phyloP scores from a whole-genome alignment of 1,140 invertebrate genomes.

The Drosophila asahinai region DNA sequence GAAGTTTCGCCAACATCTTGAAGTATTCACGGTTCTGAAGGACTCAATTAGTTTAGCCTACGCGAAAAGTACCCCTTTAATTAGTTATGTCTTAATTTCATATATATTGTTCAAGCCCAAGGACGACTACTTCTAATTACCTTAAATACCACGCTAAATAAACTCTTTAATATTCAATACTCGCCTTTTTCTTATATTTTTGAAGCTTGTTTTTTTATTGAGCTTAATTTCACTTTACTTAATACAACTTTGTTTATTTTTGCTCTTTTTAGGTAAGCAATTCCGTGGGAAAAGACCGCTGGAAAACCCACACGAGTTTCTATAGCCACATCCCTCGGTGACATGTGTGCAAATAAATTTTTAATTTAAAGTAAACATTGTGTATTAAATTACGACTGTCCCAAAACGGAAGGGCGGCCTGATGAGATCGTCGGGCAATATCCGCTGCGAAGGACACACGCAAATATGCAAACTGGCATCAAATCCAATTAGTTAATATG shows the following conservation, averaged over 20 bases:
- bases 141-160: neutral
- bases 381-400: constrained; percentile 65
- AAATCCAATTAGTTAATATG: constrained; percentile 84
- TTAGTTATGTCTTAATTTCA: neutral
- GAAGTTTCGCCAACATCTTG: constrained; percentile 18
- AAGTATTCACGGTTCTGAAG: constrained; percentile 8
- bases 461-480: constrained; percentile 64
- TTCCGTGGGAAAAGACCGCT: neutral
- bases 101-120: too few relatives aligned
- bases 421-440: constrained; percentile 56
- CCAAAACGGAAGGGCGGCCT: constrained; percentile 35
- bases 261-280: constrained; percentile 35
- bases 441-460: constrained; percentile 49
- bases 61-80: neutral
- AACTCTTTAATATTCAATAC: neutral
- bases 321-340: constrained; percentile 18
- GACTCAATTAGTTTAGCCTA: neutral
- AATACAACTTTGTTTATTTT: constrained; percentile 6
- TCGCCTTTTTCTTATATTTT: neutral
- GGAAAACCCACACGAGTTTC: constrained; percentile 19
- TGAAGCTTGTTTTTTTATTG: neutral
- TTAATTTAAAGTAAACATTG: constrained; percentile 78
- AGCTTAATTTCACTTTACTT: too few relatives aligned
- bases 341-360: constrained; percentile 67
- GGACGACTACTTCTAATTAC: too few relatives aligned